A percentile compares a stretch with the other conserved stretches of the same genome.
phyloP scores from a whole-genome alignment of 2,888 invertebrate genomes.

The Hedychridium roseum region DNA sequence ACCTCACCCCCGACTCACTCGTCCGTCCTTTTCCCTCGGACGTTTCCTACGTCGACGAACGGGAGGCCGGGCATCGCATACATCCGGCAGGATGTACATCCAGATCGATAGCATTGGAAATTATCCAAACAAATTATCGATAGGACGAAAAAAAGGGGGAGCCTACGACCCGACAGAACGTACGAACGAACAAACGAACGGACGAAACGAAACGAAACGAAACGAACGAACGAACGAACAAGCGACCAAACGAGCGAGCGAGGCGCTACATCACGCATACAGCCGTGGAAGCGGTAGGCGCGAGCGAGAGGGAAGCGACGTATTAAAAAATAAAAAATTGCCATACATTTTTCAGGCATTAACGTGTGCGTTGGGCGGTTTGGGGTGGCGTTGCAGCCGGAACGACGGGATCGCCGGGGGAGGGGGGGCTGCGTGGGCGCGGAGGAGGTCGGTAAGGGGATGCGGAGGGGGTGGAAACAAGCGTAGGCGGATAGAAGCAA shows the following conservation, averaged over 20 bases:
- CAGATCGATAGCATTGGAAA: slow-evolving; percentile 64
- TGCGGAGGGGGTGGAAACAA: slow-evolving; percentile 34
- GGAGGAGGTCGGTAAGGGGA: slow-evolving; percentile 43
- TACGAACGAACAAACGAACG: slow-evolving; percentile 12
- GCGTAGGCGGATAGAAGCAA: slow-evolving; percentile 21
- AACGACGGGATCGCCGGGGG: slow-evolving; percentile 34
- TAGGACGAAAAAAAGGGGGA: slow-evolving; percentile 48
- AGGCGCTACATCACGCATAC: slow-evolving; percentile 60
- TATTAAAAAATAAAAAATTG: slow-evolving; percentile 65
- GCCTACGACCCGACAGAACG: slow-evolving; percentile 32
- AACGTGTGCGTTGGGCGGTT: slow-evolving; percentile 51
- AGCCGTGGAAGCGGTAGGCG: too few relatives aligned
- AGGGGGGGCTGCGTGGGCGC: slow-evolving; percentile 15
- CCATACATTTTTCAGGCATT: slow-evolving; percentile 64
- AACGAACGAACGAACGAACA: slow-evolving; percentile 40
- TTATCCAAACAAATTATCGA: slow-evolving; percentile 65
- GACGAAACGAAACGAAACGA: too few relatives aligned
- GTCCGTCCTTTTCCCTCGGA: slow-evolving; percentile 30
- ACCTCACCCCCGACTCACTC: slow-evolving; percentile 25
- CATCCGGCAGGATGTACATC: slow-evolving; percentile 61
- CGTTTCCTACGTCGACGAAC: slow-evolving; percentile 5
- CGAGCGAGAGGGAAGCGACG: slow-evolving; percentile 36
- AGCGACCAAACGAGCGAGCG: slow-evolving; percentile 48
- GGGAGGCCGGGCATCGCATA: slow-evolving; percentile 48
- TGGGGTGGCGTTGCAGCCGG: slow-evolving; percentile 37